phyloP scores from a whole-genome alignment of 2,888 invertebrate genomes.

The Nephrotoma guestfalica region DNA sequence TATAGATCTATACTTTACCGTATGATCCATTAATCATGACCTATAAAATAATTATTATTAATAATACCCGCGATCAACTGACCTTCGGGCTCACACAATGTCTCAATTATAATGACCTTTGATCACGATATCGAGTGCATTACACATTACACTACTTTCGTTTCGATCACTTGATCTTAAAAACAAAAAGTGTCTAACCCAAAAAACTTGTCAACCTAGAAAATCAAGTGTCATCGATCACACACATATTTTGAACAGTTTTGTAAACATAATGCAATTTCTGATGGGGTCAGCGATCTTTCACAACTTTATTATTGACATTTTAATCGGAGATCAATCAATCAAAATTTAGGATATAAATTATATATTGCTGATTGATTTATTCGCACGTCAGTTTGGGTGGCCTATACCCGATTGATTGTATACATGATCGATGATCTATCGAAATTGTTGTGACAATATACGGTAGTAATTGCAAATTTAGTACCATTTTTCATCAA shows the following conservation, averaged over 20 bases:
- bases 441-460: no score
- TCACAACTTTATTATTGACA: neutral
- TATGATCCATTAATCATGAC: neutral
- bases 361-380: neutral
- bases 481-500: no score
- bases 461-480: no score
- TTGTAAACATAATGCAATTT: no score
- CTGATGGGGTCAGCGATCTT: neutral
- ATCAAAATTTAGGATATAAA: neutral
- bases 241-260: no score
- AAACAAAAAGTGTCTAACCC: no score
- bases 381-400: neutral
- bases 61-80: neutral
- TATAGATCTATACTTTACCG: no score
- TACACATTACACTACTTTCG: no score
- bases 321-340: neutral
- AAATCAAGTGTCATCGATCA: no score
- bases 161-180: no score
- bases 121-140: neutral
- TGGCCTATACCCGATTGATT: neutral
- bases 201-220: no score
- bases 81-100: neutral
- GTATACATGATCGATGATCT: no score
- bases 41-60: neutral
- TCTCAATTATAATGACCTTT: neutral